Conservation (phyloP, 35 echinoderm and acorn worm species). For the Apostichopus parvimensis region DNA sequence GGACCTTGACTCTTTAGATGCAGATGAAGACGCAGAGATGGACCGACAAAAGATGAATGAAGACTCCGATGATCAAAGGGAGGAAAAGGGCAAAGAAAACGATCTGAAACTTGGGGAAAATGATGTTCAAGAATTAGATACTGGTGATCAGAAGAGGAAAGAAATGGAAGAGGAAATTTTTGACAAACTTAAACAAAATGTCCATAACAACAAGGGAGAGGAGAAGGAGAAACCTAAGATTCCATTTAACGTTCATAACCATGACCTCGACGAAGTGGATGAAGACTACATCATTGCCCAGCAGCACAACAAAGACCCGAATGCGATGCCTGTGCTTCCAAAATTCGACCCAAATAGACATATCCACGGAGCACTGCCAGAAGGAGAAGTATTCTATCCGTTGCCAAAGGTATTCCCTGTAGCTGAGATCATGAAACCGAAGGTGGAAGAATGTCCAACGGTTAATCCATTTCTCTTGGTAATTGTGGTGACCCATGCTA, state of each 20-base stretch:
- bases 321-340: conserved; percentile 30
- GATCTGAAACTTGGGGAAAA: neutral
- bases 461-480: conserved; percentile 53
- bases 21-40: neutral
- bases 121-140: conserved; percentile 33
- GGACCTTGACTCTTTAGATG: neutral
- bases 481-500: conserved; percentile 44
- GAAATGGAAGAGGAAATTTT: neutral
- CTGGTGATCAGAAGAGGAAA: neutral
- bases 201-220: neutral
- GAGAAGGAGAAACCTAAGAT: conserved; percentile 32
- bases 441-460: conserved; percentile 39
- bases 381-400: conserved; percentile 34
- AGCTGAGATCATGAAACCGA: conserved; percentile 39
- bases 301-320: conserved; percentile 53
- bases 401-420: conserved; percentile 87
- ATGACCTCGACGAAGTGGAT: conserved; percentile 32
- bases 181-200: neutral
- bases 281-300: conserved; percentile 47
- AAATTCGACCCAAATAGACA: conserved; percentile 66
- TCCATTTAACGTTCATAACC: conserved; percentile 33
- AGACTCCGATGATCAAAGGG: neutral
- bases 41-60: neutral
- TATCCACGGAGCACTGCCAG: conserved; percentile 38
- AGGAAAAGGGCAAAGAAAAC: neutral